Evolutionary conservation across 2,113 vertebrate species (phyloP).

Genomic region (Macheiramphus alcinus): DNA sequence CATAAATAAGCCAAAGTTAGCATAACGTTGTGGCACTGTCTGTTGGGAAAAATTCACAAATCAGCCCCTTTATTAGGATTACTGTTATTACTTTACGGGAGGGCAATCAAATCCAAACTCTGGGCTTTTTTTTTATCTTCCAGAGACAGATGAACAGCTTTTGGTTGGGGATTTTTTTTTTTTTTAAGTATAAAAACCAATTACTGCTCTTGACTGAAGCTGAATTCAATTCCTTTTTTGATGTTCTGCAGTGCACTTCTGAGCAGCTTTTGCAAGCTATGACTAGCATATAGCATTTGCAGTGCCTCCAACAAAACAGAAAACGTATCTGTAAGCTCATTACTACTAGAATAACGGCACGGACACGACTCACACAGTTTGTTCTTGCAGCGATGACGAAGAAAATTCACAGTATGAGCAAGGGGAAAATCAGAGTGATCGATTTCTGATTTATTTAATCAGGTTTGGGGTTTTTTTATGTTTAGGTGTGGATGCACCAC

Average conservation of each 20-base stretch:
- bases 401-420: slow-evolving; percentile 19
- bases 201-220: slow-evolving; percentile 66
- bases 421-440: background rate
- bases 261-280: slow-evolving; percentile 39
- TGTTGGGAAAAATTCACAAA: slow-evolving; percentile 39
- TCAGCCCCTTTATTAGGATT: slow-evolving; percentile 30
- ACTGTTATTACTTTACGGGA: slow-evolving; percentile 40
- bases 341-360: background rate
- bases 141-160: slow-evolving; percentile 51
- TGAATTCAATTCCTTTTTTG: slow-evolving; percentile 72
- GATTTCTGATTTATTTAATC: background rate
- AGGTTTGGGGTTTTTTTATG: background rate
- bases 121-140: slow-evolving; percentile 43
- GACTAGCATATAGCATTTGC: background rate
- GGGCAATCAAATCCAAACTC: slow-evolving; percentile 54
- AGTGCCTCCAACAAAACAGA: slow-evolving; percentile 23
- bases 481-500: background rate
- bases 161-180: slow-evolving; percentile 55
- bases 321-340: slow-evolving; percentile 16
- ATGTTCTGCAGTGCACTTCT: slow-evolving; percentile 52
- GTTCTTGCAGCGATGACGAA: background rate
- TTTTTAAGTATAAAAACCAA: slow-evolving; percentile 63
- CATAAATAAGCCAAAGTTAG: slow-evolving; percentile 40
- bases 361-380: background rate
- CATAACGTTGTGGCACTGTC: background rate